phyloP scores from a whole-genome alignment of 2,113 vertebrate genomes.

The Puffinus mauretanicus region DNA sequence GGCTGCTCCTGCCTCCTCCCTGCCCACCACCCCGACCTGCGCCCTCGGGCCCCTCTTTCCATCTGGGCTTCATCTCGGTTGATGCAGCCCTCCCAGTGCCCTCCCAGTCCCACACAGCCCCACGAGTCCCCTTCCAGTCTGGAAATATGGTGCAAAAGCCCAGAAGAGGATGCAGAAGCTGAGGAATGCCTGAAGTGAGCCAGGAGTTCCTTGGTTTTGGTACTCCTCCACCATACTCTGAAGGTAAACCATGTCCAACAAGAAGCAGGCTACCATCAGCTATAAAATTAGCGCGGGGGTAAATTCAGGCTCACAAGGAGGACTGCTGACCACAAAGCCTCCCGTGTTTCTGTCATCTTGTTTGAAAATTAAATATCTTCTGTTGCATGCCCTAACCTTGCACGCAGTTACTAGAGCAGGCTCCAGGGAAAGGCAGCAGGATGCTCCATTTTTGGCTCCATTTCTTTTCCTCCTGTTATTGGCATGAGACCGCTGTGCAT shows the following conservation, averaged over 20 bases:
- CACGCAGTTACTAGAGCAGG: slow-evolving; percentile 3
- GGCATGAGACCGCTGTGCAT: slow-evolving; percentile 20
- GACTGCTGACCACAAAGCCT: neutral
- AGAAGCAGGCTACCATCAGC: slow-evolving; percentile 17
- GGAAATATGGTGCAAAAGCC: neutral
- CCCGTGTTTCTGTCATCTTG: neutral
- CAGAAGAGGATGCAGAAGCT: neutral
- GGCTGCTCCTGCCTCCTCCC: neutral
- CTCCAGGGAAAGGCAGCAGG: slow-evolving; percentile 55
- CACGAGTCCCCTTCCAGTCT: neutral
- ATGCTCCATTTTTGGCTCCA: slow-evolving; percentile 43
- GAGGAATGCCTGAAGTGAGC: neutral
- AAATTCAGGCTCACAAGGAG: neutral
- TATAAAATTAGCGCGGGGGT: neutral
- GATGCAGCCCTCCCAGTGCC: neutral
- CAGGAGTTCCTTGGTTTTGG: neutral
- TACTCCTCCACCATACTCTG: neutral
- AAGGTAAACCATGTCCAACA: slow-evolving; percentile 24
- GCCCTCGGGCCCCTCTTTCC: neutral
- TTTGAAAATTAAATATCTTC: slow-evolving; percentile 53
- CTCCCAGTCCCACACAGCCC: neutral
- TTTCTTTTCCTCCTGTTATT: slow-evolving; percentile 64
- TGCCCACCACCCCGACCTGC: neutral
- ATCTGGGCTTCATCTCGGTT: neutral
- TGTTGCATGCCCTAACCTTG: slow-evolving; percentile 39